A percentile compares a stretch with the other conserved stretches of the same genome.
Conservation (phyloP, 92 coral and sea anemone genomes). For the Montipora capitata region DNA sequence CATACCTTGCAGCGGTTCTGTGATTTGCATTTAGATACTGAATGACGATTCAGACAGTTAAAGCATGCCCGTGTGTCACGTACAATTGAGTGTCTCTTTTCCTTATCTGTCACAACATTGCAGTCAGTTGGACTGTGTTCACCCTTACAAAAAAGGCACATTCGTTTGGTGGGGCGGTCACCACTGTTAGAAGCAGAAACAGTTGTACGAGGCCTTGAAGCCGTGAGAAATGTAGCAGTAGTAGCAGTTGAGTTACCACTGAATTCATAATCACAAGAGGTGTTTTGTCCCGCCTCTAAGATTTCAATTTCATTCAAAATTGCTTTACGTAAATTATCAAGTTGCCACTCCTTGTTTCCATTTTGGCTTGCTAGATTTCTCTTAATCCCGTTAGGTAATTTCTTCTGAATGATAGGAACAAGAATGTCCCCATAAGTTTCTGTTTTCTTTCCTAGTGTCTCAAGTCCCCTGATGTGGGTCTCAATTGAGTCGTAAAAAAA, state of each 20-base stretch:
- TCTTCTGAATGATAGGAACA: constrained; percentile 39
- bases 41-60: no score
- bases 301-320: constrained; percentile 39
- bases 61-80: no score
- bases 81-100: no score
- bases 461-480: constrained; percentile 58
- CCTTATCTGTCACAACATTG: no score
- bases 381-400: constrained; percentile 25
- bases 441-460: constrained; percentile 14
- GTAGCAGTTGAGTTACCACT: not conserved
- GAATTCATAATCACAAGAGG: constrained; percentile 14
- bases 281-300: constrained; percentile 34
- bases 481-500: constrained; percentile 48
- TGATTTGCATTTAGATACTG: no score
- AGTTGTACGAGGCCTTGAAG: constrained; percentile 6
- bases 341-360: constrained; percentile 22
- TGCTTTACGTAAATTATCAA: constrained; percentile 29
- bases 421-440: constrained; percentile 34
- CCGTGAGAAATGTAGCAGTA: constrained; percentile 37
- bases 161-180: not conserved
- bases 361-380: constrained; percentile 24
- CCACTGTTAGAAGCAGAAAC: not conserved
- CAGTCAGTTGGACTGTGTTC: constrained; percentile 4
- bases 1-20: no score
- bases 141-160: constrained; percentile 50